phyloP scores from a whole-genome alignment of 2,797 vertebrate species.

The Peromyscus melanophrys region DNA sequence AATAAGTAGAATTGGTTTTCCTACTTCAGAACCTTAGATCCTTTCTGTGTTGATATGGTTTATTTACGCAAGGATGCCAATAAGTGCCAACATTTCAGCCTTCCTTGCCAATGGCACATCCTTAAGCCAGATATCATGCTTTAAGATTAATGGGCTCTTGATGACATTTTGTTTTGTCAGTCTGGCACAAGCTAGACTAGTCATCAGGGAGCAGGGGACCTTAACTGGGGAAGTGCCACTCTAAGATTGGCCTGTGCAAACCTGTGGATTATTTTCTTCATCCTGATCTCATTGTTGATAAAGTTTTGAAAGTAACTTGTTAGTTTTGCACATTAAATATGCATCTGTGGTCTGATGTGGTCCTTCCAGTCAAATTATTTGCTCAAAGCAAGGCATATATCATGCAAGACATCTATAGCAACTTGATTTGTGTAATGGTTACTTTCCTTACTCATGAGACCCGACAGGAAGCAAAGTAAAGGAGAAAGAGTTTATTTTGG shows the following conservation, averaged over 20 bases:
- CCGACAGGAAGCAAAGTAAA: background rate
- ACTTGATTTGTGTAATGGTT: background rate
- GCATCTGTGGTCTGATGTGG: background rate
- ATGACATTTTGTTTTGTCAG: background rate
- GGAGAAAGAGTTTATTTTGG: background rate
- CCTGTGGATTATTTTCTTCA: background rate
- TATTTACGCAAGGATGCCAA: background rate
- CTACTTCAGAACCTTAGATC: background rate
- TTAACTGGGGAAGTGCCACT: background rate
- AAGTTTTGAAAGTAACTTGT: background rate
- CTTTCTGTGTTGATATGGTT: background rate
- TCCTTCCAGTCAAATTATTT: background rate
- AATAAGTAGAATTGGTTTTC: background rate
- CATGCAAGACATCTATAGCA: background rate
- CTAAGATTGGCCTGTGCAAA: background rate
- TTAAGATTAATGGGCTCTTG: background rate
- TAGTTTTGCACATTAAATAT: background rate
- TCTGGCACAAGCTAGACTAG: background rate
- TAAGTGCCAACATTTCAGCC: background rate
- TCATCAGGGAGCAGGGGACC: too few species aligned
- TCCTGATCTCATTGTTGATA: background rate
- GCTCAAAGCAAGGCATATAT: conserved; percentile 23
- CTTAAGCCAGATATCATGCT: background rate
- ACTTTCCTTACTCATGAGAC: background rate
- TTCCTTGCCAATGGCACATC: background rate